Base-by-base conservation (phyloP, 2,888 invertebrate genomes). In the Blera fallax region DNA sequence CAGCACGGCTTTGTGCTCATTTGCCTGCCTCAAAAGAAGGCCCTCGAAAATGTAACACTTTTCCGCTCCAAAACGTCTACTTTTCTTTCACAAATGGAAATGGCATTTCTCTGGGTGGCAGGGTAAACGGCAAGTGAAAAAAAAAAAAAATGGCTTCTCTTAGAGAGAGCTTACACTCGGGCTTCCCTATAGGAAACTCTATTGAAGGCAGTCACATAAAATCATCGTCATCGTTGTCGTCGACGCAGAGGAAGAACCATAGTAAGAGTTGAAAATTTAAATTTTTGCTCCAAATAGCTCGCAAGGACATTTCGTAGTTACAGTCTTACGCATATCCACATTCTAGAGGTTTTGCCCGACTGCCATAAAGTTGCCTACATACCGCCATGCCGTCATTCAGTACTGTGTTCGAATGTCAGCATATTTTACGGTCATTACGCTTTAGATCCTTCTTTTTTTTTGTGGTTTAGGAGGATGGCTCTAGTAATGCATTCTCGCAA, bases 251-350 rank as follows among this genome's bases (percentile, higher is more conserved):
- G 27, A 50, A 32, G 10, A 50, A 18, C 52, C 11, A 16, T 16
- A 29, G 34, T 8, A 62, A 43, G 54, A 54, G 60, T 76, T 65
- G 40, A 72, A 76, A 85, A 60, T 81, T 80, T 84, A 69, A 80
- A 77, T 72, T 77, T 77, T 76, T 85, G 85, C 81, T 81, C 85
- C 81, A 85, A 85, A 85, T 81, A 85, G 72, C 67, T 77, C 18
- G 70, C 76, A 85, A 85, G 81, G 81, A 77, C 85, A 72, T 72
- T 81, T 77, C 43, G 18, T 54, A 72, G 65, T 77, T 74, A 60
- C 60, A 58, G 62, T 69, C 54, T 43, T 65, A 80, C 74, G 80
- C 80, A 79, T 78, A 73, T 32, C 73, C 60, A 69, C 64, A 58
- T 77, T 18, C 48, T 48, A 37, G 54, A 45, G 52, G 34, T 37